These are phyloP conservation scores for Erebia aethiops DNA, from an alignment of 2,888 invertebrate species.

Conservation along the genomic window DNA sequence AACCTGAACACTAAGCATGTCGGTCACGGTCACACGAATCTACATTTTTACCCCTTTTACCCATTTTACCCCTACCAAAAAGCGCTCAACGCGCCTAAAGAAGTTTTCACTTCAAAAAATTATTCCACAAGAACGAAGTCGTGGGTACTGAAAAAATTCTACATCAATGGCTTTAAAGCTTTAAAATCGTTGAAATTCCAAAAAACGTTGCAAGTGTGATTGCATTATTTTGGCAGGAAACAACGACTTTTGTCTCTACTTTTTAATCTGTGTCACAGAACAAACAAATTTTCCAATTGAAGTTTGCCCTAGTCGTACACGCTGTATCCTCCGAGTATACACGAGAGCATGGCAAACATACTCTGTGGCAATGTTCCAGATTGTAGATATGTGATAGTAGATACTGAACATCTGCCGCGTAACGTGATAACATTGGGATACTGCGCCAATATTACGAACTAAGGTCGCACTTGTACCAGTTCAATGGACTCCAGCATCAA, in stretches of 20 bases:
- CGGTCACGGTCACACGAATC: too few relatives aligned
- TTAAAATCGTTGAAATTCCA: not conserved
- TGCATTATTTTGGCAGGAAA: not conserved
- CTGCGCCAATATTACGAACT: conserved; percentile 42
- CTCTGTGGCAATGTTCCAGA: conserved; percentile 46
- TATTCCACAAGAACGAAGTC: too few relatives aligned
- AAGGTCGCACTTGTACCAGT: conserved; percentile 2
- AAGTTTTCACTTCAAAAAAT: too few relatives aligned
- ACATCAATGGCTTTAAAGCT: too few relatives aligned
- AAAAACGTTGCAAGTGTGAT: not conserved
- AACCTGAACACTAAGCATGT: too few relatives aligned
- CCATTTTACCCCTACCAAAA: too few relatives aligned
- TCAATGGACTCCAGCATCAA: not conserved
- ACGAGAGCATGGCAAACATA: conserved; percentile 34
- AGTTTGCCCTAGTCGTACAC: conserved; percentile 26
- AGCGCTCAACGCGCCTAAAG: too few relatives aligned
- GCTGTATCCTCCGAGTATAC: conserved; percentile 23
- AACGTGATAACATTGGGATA: conserved; percentile 58
- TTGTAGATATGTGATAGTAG: conserved; percentile 17
- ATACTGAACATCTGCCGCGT: conserved; percentile 57
- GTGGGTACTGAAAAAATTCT: too few relatives aligned
- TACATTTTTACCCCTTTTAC: too few relatives aligned
- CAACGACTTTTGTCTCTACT: not conserved
- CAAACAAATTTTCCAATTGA: conserved; percentile 32
- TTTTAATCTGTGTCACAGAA: not conserved